These are phyloP conservation scores for Malurus leucopterus DNA, from an alignment of 2,797 vertebrate genomes.

Conservation along the genomic window DNA sequence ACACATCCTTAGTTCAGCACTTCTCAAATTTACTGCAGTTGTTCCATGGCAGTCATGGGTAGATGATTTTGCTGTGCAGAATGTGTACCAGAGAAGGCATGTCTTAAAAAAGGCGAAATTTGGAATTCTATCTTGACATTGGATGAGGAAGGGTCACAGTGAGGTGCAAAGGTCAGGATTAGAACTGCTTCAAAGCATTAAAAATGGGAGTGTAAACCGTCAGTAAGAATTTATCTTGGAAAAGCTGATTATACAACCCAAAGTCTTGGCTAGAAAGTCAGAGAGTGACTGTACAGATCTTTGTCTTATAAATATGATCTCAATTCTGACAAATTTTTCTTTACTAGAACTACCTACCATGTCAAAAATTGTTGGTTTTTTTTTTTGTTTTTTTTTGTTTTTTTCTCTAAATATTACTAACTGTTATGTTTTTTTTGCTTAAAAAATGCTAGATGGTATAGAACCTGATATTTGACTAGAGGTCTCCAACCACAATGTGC, in stretches of 20 bases:
- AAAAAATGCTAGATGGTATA: not conserved
- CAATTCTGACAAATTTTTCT: not conserved
- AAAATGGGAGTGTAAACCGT: not conserved
- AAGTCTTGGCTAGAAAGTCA: not conserved
- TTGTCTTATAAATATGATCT: not conserved
- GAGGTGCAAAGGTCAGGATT: not conserved
- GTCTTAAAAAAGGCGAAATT: not conserved
- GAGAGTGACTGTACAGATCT: not conserved
- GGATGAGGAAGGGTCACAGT: not conserved
- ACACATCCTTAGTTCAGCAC: not conserved
- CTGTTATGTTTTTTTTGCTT: not conserved
- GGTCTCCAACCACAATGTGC: not conserved
- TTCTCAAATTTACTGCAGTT: not conserved
- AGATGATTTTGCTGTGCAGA: not conserved
- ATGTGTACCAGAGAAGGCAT: not conserved
- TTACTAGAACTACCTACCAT: not conserved
- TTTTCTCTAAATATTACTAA: not conserved
- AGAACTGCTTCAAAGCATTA: not conserved
- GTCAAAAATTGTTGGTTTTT: not conserved
- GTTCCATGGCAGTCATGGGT: not conserved
- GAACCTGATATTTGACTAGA: not conserved
- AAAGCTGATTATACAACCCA: not conserved
- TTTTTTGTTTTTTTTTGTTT: not conserved
- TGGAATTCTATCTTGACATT: not conserved
- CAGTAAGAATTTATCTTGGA: not conserved